These are phyloP conservation scores for Eospalax fontanierii DNA, from an alignment of 2,797 vertebrate genomes.

Conservation along the genomic window DNA sequence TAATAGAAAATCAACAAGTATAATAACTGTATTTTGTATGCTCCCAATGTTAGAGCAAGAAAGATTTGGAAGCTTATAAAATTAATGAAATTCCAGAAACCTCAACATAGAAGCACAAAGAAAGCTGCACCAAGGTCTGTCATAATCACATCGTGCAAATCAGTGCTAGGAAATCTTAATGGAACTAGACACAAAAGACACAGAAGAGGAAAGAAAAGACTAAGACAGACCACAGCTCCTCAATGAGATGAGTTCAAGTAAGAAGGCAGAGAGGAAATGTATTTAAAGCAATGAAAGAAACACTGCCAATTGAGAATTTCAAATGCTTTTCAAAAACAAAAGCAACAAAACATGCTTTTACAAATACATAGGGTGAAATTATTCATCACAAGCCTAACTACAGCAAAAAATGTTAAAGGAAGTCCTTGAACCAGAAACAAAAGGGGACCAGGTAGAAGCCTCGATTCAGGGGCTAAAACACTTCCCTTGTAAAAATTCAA, in stretches of 20 bases:
- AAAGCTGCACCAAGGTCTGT: neutral
- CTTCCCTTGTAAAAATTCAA: neutral
- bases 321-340: constrained; percentile 52
- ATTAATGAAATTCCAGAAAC: neutral
- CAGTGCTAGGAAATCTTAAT: constrained; percentile 12
- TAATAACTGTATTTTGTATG: constrained; percentile 42
- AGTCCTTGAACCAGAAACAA: neutral
- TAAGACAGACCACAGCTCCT: neutral
- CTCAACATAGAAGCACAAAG: constrained; percentile 15
- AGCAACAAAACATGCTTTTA: neutral
- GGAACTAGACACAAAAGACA: constrained; percentile 12
- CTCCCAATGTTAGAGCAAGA: constrained; percentile 16
- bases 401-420: neutral
- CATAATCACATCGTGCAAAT: constrained; percentile 31
- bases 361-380: neutral
- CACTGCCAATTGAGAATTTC: neutral
- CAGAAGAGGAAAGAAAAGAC: neutral
- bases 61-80: constrained; percentile 14
- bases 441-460: neutral
- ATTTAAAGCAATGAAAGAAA: neutral
- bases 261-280: neutral
- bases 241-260: neutral
- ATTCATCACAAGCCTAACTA: neutral
- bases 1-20: neutral
- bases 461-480: neutral